Conservation (phyloP, 2,888 invertebrate genomes). For the Strigamia crassipes region DNA sequence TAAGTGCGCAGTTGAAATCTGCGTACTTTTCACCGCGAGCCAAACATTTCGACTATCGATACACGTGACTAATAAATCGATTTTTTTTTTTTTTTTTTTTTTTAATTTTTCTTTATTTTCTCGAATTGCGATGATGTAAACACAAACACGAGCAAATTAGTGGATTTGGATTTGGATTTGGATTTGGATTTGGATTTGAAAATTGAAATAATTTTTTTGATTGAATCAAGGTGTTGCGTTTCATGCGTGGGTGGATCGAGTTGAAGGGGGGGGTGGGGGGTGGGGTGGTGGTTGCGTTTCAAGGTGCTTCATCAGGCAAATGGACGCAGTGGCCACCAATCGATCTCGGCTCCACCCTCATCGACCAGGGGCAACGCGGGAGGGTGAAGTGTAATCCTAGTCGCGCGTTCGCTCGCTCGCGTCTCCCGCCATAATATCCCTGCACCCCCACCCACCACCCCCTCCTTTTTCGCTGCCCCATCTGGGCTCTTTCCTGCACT, state of each 20-base stretch:
- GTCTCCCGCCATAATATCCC: conserved; percentile 12
- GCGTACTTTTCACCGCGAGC: not conserved
- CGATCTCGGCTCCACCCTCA: conserved; percentile 13
- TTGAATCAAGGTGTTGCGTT: conserved; percentile 17
- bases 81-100: no score
- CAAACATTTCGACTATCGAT: not conserved
- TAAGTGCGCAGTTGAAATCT: conserved; percentile 6
- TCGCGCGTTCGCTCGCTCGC: conserved; percentile 15
- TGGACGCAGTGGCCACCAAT: conserved; percentile 17
- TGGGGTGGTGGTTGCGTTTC: conserved; percentile 8
- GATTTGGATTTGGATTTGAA: not conserved
- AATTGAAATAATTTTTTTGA: not conserved
- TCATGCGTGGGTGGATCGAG: conserved; percentile 15
- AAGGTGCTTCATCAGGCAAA: conserved; percentile 21
- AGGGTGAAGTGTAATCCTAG: conserved; percentile 21
- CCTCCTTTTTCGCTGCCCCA: not conserved
- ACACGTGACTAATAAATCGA: no score
- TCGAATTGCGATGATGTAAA: no score
- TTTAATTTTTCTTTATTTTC: no score
- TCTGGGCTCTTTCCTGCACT: conserved; percentile 25
- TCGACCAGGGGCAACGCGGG: conserved; percentile 21
- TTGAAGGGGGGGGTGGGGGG: not conserved
- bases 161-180: no score
- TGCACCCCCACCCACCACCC: not conserved
- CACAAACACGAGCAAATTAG: no score